Base-by-base conservation (phyloP, 2,113 vertebrate species). In the Alligator sinensis region DNA sequence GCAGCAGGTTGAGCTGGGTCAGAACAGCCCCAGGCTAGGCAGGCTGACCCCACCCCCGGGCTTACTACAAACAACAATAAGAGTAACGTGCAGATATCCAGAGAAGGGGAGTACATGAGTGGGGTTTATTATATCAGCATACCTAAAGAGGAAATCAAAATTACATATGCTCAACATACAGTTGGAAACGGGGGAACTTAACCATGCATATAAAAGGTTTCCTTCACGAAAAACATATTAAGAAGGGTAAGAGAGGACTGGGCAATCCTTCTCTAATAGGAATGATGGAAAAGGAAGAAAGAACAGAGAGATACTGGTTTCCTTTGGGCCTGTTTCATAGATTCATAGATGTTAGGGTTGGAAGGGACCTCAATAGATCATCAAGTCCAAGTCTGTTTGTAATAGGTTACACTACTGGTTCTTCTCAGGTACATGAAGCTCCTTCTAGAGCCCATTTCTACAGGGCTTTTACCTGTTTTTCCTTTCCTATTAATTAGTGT, bases 401-500 rank as follows among this genome's bases (percentile, higher is more conserved):
- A 72, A 38, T 34, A 38, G 68, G 3, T 72, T 72, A 21, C 68
- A 38, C 11, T 72, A 38, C 68, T 38, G 11, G 68, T 72, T 22
- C 18, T 12, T 72, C 34, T 13, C 24, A 72, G 68, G 19, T 18
- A 72, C 16, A 17, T 9, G 25, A 55, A 75, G 9, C 30, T 8
- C 38, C 24, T 76, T 22, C 10, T 28, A 24, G 34, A 24, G 22
- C 18, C 63, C 4, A 6, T 77, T 80, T 80, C 58, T 80, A 22
- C 15, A 15, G 2, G 8, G 22, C 11, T 59, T 62, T 47, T 57
- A 7, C 38, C 16, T 30, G 1, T 34, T 75, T 76, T 6, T 3
- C 80, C n/a, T 30, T 47, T 77, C 0, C 0, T 22, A 38, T 59
- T 58, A 60, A 70, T 11, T 63, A 47, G 47, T 11, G 24, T 2